These are phyloP conservation scores for Criorhina ranunculi DNA, from an alignment of 2,888 invertebrate genomes.

Conservation along the genomic window DNA sequence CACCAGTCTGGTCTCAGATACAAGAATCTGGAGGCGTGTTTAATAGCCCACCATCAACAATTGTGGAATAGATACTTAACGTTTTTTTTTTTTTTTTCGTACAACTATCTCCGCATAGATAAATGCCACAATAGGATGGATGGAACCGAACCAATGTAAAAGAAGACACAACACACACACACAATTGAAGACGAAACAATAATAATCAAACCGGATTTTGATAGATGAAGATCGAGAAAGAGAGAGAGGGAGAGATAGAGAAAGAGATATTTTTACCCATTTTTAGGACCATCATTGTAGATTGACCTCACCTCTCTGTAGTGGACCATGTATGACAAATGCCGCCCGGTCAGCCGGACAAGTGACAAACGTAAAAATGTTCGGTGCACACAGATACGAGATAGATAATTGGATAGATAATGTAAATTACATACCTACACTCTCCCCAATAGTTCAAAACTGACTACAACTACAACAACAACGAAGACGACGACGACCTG, in stretches of 20 bases:
- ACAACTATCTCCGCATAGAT: slow-evolving; percentile 43
- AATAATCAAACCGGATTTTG: slow-evolving; percentile 68
- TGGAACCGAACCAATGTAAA: slow-evolving; percentile 23
- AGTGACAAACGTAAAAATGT: slow-evolving; percentile 73
- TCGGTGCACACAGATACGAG: slow-evolving; percentile 63
- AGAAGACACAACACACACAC: slow-evolving; percentile 15
- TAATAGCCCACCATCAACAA: slow-evolving; percentile 71
- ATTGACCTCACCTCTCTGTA: slow-evolving; percentile 66
- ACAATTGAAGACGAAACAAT: slow-evolving; percentile 7
- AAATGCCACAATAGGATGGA: slow-evolving; percentile 45
- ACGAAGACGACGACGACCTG: slow-evolving; percentile 70
- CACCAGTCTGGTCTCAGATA: slow-evolving; percentile 4
- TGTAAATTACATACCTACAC: slow-evolving; percentile 56
- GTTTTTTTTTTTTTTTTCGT: slow-evolving; percentile 60
- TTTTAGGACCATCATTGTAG: slow-evolving; percentile 35
- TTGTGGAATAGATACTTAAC: slow-evolving; percentile 70
- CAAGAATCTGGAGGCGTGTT: slow-evolving; percentile 69
- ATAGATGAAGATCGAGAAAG: slow-evolving; percentile 29
- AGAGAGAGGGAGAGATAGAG: slow-evolving; percentile 5
- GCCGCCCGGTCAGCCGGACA: slow-evolving; percentile 51
- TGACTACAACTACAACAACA: too few relatives aligned
- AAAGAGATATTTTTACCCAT: slow-evolving; percentile 20
- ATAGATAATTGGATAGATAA: slow-evolving; percentile 73
- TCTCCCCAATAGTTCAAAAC: slow-evolving; percentile 28
- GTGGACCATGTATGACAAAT: slow-evolving; percentile 75